Evolutionary conservation across 2,888 invertebrate genomes (phyloP).

Genomic region (Xestia ashworthii): DNA sequence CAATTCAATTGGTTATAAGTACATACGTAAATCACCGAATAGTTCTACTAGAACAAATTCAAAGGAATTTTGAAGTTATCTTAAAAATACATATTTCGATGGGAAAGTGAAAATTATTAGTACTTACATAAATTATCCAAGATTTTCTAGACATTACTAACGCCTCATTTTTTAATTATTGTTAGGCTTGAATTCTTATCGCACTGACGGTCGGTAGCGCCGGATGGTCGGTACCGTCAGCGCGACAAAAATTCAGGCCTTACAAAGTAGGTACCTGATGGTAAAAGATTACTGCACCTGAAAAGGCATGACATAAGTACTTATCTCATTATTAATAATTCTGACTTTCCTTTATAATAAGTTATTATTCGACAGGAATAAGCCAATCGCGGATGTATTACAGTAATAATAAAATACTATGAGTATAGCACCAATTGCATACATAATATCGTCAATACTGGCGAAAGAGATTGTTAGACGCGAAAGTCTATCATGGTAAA

Average conservation of each 20-base stretch:
- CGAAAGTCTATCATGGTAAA: background rate
- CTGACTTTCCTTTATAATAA: background rate
- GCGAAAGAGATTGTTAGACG: slow-evolving; percentile 60
- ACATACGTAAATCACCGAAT: slow-evolving; percentile 27
- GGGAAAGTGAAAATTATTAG: slow-evolving; percentile 27
- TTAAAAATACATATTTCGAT: slow-evolving; percentile 41
- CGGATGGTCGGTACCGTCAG: too few species aligned
- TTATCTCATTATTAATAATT: slow-evolving; percentile 31
- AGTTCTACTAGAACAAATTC: slow-evolving; percentile 29
- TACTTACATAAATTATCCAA: slow-evolving; percentile 9
- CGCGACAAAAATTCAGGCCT: too few species aligned
- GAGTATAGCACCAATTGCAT: slow-evolving; percentile 83
- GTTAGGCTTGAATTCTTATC: background rate
- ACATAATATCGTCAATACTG: slow-evolving; percentile 69
- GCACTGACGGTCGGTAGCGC: too few species aligned
- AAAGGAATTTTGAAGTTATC: slow-evolving; percentile 33
- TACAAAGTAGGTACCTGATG: background rate
- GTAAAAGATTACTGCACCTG: background rate
- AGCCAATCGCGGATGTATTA: slow-evolving; percentile 52
- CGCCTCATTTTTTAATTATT: background rate
- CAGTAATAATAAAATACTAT: slow-evolving; percentile 62
- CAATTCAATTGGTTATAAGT: slow-evolving; percentile 48
- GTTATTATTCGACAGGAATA: slow-evolving; percentile 37
- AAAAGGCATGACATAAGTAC: background rate
- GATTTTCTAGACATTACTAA: background rate